A percentile compares a stretch with the other conserved stretches of the same genome.
Evolutionary conservation across 2,888 invertebrate species (phyloP).

Genomic region (Gasteruption jaculator): DNA sequence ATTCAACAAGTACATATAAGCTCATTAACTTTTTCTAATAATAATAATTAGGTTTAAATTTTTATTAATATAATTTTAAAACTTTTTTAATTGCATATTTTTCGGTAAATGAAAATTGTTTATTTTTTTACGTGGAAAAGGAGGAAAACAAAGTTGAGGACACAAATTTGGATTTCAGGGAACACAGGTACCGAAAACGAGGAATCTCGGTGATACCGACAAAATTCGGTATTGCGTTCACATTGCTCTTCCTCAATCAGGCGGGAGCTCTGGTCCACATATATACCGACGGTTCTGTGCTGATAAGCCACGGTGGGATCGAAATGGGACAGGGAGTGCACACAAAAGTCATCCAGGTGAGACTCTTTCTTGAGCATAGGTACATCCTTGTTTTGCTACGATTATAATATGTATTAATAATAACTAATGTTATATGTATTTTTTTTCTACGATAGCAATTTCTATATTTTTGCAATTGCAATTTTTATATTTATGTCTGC

Average conservation of each 20-base stretch:
- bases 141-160: not conserved
- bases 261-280: conserved; percentile 82
- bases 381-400: too few relatives aligned
- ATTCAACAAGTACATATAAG: conserved; percentile 69
- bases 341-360: conserved; percentile 87
- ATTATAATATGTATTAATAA: too few relatives aligned
- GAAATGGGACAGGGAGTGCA: conserved; percentile 98
- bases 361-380: too few relatives aligned
- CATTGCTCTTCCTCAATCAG: conserved; percentile 73
- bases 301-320: conserved; percentile 86
- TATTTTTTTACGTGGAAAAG: conserved; percentile 6
- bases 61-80: not conserved
- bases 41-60: not conserved
- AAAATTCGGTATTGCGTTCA: conserved; percentile 81
- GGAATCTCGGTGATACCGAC: conserved; percentile 80
- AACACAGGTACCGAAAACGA: conserved; percentile 81
- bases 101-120: not conserved
- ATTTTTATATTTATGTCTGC: not conserved
- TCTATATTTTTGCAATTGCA: conserved; percentile 3
- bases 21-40: too few relatives aligned
- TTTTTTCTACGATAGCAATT: too few relatives aligned
- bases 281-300: conserved; percentile 85
- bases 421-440: too few relatives aligned
- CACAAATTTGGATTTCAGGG: conserved; percentile 51
- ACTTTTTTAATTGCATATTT: not conserved